Evolutionary conservation across 2,113 vertebrate species (phyloP), one percentile per base, ranked within the genome.

Genomic region (Pagrus major): DNA sequence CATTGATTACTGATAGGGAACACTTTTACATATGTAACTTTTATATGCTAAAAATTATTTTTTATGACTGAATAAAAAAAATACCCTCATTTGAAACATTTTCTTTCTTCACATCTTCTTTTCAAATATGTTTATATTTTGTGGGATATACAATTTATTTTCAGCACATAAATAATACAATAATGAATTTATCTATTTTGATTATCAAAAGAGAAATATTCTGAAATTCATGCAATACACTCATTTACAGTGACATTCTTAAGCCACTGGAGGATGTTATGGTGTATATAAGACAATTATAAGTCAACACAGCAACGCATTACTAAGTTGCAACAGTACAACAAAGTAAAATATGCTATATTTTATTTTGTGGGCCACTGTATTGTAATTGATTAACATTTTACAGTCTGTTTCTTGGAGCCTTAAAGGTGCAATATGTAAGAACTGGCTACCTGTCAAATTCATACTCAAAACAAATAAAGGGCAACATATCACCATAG

Each of bases 61-160:
- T 82, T 37, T 85, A 86, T 90, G 59, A 68, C 76, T 72, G 39
- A 86, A 81, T 85, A 76, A 86, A 87, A n/a, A 46, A 86, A 70
- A 56, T 54, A 56, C 35, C 7, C 52, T 78, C 10, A 77, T 65
- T 74, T 71, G 29, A 78, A 75, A 65, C 21, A 31, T 31, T 11
- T 41, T 44, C 54, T n/a, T n/a, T n/a, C n/a, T n/a, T n/a, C n/a
- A n/a, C n/a, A n/a, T n/a, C n/a, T 72, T 78, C 2, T 59, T 16
- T 29, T 68, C 1, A 63, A 39, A 29, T 18, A 15, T 71, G 15
- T 68, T 41, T 27, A 42, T 58, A 27, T 70, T 73, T 66, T 81
- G 18, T 69, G 33, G 33, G 27, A 67, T 1, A 46, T 44, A 9
- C 3, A 29, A 16, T 33, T 61, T 1, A 25, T 60, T 39, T 80